Evolutionary conservation across 2,888 invertebrate genomes (phyloP).

Genomic region (Cryptosula pallasiana): DNA sequence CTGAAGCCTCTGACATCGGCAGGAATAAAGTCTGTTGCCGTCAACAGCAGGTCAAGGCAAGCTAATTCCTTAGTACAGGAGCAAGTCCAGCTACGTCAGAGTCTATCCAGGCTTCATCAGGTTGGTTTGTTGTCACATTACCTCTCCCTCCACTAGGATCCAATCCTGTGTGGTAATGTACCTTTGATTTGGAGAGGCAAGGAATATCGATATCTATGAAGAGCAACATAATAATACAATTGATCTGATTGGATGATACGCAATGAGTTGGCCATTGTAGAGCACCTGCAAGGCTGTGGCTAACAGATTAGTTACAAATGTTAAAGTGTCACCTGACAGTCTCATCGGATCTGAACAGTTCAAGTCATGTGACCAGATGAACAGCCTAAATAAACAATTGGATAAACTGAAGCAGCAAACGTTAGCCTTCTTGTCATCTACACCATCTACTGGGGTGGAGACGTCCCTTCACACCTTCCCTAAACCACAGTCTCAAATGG

Average conservation of each 20-base stretch:
- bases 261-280: background rate
- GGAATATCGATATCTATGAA: no score
- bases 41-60: constrained; percentile 13
- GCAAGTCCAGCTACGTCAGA: background rate
- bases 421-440: constrained; percentile 1
- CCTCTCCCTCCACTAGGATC: no score
- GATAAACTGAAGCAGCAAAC: constrained; percentile 17
- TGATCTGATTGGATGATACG: no score
- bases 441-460: background rate
- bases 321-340: constrained; percentile 13
- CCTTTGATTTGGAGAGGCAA: no score
- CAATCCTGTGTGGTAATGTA: no score
- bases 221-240: no score
- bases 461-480: background rate
- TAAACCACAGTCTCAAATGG: background rate
- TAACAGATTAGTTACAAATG: background rate
- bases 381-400: background rate
- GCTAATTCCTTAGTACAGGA: background rate
- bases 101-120: background rate
- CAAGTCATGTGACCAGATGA: background rate
- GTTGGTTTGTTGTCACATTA: no score
- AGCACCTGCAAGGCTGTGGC: constrained; percentile 7
- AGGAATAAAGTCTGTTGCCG: background rate
- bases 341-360: constrained; percentile 8
- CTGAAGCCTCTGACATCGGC: constrained; percentile 2